Conservation (phyloP, 1,140 invertebrate species). For the roundworm (Caenorhabditis elegans) region DNA sequence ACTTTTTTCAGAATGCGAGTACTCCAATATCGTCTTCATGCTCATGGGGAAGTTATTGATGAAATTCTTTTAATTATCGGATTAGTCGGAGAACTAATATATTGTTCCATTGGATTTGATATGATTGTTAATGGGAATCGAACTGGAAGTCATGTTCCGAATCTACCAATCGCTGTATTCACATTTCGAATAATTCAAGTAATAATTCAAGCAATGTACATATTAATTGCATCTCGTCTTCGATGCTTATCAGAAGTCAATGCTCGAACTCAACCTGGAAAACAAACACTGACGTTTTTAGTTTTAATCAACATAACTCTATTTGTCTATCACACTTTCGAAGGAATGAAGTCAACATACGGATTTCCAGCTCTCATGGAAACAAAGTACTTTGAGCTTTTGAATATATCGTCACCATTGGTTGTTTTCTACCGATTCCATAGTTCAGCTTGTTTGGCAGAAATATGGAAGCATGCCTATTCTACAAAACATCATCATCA, state of each 20-base stretch:
- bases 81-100: conserved; percentile 60
- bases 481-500: conserved; percentile 39
- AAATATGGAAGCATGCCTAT: conserved; percentile 48
- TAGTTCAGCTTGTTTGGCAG: conserved; percentile 44
- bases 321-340: conserved; percentile 65
- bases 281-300: conserved; percentile 65
- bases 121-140: background rate
- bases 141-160: background rate
- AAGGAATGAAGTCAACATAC: conserved; percentile 46
- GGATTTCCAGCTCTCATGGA: background rate
- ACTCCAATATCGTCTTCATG: conserved; percentile 34
- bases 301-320: conserved; percentile 62
- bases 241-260: conserved; percentile 46
- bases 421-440: conserved; percentile 62
- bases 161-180: conserved; percentile 49
- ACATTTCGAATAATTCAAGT: conserved; percentile 20
- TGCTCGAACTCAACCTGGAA: conserved; percentile 50
- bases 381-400: conserved; percentile 53
- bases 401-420: conserved; percentile 59
- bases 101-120: conserved; percentile 26
- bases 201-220: too few species aligned
- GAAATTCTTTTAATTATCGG: conserved; percentile 65
- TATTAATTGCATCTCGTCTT: conserved; percentile 56
- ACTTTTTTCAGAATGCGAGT: conserved; percentile 7
- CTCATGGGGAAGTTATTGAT: conserved; percentile 59